Evolutionary conservation across 2,113 vertebrate genomes (phyloP), one percentile per base, ranked within the genome.

Genomic region (Mesocricetus auratus): DNA sequence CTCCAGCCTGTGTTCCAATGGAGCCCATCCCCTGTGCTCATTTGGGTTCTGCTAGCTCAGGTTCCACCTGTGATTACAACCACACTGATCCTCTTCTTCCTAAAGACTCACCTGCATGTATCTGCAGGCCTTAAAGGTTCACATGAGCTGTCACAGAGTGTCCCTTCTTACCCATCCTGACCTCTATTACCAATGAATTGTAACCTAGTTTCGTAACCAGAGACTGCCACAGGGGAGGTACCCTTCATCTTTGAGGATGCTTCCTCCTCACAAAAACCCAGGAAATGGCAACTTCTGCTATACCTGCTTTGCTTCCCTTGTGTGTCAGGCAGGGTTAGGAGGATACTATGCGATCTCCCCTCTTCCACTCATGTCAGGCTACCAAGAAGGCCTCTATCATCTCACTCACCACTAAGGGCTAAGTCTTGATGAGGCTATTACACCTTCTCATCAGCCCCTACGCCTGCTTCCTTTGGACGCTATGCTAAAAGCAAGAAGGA

Each of bases 101-200:
- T 15, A 26, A 53, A 88, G 50, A 33, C 39, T 62, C 47, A 31
- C 12, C 33, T 4, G 9, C 15, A 24, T 33, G 3, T 9, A 33
- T 2, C 36, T 15, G 33, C 24, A 33, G 17, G 7, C 24, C 47
- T 42, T 3, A 5, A 47, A 39, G 13, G 8, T 53, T 24, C n/a
- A 2, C 0, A 0, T 17, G 71, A 24, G 24, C 64, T 29, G 36
- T 3, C 17, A 16, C 5, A 0, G 6, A 2, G 13, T 74, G 36
- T 7, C 21, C 39, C 9, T 19, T 3, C 2, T 31, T 24, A 53
- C 17, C 12, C 1, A 7, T 5, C 39, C n/a, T 60, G 5, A 62
- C 73, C 24, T 12, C 13, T n/a, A 15, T 47, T 47, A 31, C 9
- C 50, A 68, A 11, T 21, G 33, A 53, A 68, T 17, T 8, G 3